phyloP scores from a whole-genome alignment of 2,113 vertebrate species.

The Hoplias malabaricus region DNA sequence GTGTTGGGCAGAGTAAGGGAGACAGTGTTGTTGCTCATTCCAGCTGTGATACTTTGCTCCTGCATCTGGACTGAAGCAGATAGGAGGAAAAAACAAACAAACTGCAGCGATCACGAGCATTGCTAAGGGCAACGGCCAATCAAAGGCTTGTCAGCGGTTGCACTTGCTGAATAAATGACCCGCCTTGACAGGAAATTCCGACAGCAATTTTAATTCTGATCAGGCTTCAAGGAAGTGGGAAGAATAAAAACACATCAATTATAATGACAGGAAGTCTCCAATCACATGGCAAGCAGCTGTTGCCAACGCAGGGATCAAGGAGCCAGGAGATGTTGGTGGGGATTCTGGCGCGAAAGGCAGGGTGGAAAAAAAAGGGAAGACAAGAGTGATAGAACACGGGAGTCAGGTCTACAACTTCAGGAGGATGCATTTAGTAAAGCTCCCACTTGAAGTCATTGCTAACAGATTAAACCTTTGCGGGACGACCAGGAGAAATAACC shows the following conservation, averaged over 20 bases:
- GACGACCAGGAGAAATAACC: constrained; percentile 14
- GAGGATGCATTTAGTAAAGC: constrained; percentile 53
- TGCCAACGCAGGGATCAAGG: constrained; percentile 77
- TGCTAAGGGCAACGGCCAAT: constrained; percentile 82
- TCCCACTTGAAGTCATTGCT: constrained; percentile 15
- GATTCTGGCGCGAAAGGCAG: constrained; percentile 68
- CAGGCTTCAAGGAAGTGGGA: constrained; percentile 90
- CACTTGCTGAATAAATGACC: constrained; percentile 84
- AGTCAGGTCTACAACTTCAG: constrained; percentile 62
- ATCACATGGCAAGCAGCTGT: constrained; percentile 89
- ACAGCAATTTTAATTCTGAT: constrained; percentile 91
- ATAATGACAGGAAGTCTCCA: constrained; percentile 90
- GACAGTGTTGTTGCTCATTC: constrained; percentile 32
- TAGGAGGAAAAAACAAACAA: constrained; percentile 66
- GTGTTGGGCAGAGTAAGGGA: constrained; percentile 77
- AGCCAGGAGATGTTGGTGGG: constrained; percentile 74
- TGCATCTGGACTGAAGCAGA: constrained; percentile 20
- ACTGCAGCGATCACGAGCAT: constrained; percentile 59
- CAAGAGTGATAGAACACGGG: background rate
- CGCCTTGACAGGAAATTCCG: constrained; percentile 96
- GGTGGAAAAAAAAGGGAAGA: constrained; percentile 5
- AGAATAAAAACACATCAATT: constrained; percentile 94
- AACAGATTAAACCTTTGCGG: constrained; percentile 31
- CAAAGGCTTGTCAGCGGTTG: constrained; percentile 75
- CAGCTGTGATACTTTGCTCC: constrained; percentile 36